Evolutionary conservation across 1,140 invertebrate species (phyloP), one percentile per base, ranked within the genome.

Genomic region (Elymnias hypermnestra): DNA sequence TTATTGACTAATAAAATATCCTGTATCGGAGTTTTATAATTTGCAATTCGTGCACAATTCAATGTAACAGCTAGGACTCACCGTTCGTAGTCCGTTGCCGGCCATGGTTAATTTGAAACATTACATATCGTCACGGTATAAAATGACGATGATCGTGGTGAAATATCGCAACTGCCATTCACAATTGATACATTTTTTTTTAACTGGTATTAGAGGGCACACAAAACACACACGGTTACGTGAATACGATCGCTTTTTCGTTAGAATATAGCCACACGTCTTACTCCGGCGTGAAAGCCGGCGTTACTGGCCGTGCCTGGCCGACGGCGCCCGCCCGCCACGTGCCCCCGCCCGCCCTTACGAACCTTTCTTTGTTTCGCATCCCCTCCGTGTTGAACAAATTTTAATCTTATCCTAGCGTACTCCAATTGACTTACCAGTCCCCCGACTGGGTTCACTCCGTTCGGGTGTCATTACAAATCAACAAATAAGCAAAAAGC

Each of bases 291-390:
- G 62, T 57, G 21, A 26, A 49, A 49, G 49, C 58, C 63, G 68
- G 63, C 64, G 49, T 35, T 45, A 77, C 73, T 75, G 67, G 39
- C 49, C 42, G 38, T 17, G 38, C 44, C 36, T 33, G 53, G 48
- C 46, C 52, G 54, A 53, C 61, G 48, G 48, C 46, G 52, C 54
- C 55, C 61, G 64, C 57, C 61, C 57, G 53, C 40, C 58, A 53
- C 45, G 48, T 52, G 58, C 63, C 75, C 73, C 72, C 72, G 64
- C 68, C 69, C 72, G 68, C 75, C 78, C 72, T 63, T 6, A 62
- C 53, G 61, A 63, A 62, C 58, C 61, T 78, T 83, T 78, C 75
- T 83, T 83, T 83, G 78, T 83, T 81, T 77, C 74, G 53, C 63
- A 60, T 63, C 67, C 73, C 68, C 67, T 56, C 42, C 49, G 60